Evolutionary conservation across 2,797 vertebrate species (phyloP).

Genomic region (Bradypodion pumilum): DNA sequence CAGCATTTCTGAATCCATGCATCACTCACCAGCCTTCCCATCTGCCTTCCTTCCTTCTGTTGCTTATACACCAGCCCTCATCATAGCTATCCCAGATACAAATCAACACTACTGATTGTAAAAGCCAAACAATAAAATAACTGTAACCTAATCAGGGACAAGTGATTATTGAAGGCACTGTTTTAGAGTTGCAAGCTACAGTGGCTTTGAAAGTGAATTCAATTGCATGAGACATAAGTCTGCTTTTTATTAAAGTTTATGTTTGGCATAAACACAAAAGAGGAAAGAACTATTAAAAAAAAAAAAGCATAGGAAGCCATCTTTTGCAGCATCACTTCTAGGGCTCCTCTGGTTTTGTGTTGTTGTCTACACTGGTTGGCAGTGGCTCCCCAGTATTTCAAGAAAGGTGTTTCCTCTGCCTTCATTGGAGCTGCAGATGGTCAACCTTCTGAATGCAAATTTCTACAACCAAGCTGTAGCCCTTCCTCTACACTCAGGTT

Average conservation of each 20-base stretch:
- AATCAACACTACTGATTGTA: background rate
- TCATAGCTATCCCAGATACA: background rate
- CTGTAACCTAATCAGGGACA: background rate
- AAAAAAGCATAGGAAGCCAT: background rate
- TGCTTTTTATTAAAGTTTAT: background rate
- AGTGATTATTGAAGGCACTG: background rate
- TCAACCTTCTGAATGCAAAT: background rate
- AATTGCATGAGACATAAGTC: background rate
- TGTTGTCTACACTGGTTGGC: background rate
- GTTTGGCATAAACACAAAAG: background rate
- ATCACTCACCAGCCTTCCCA: too few relatives aligned
- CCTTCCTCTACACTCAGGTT: background rate
- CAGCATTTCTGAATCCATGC: background rate
- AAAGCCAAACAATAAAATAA: background rate
- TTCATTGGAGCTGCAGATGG: background rate
- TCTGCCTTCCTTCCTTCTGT: too few relatives aligned
- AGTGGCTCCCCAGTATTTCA: background rate
- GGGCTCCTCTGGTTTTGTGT: too few relatives aligned
- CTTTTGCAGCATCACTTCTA: too few relatives aligned
- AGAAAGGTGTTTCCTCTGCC: background rate
- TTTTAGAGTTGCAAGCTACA: background rate
- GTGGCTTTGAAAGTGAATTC: constrained; percentile 38
- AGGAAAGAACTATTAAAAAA: constrained; percentile 38
- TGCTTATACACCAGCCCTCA: too few relatives aligned
- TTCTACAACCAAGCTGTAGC: background rate